These are phyloP conservation scores for Trichopoda pennipes DNA, from an alignment of 2,888 invertebrate genomes.

Conservation along the genomic window DNA sequence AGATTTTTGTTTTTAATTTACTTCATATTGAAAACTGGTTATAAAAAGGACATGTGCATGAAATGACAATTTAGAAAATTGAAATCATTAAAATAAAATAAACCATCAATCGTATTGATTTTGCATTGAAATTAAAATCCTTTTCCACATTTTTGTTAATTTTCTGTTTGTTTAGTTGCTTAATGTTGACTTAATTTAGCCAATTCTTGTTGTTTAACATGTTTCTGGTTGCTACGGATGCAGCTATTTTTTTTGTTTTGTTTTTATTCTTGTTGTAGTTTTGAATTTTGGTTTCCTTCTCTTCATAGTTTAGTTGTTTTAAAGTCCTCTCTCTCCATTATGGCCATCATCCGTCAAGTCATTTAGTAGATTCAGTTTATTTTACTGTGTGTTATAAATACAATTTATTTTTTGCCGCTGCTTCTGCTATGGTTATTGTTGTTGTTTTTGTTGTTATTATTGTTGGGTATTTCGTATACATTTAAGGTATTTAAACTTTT, in stretches of 20 bases:
- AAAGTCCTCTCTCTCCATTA: constrained; percentile 11
- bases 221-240: constrained; percentile 21
- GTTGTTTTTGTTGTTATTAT: constrained; percentile 24
- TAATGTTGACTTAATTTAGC: constrained; percentile 5
- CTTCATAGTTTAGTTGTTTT: constrained; percentile 21
- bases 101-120: constrained; percentile 6
- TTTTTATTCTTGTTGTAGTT: no score
- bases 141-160: constrained; percentile 52
- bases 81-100: background rate
- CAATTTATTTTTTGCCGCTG: constrained; percentile 43
- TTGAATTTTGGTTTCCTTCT: constrained; percentile 11
- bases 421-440: constrained; percentile 38
- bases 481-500: constrained; percentile 68
- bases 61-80: constrained; percentile 27
- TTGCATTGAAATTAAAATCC: constrained; percentile 39
- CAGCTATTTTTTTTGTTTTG: constrained; percentile 11
- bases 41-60: constrained; percentile 3
- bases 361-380: constrained; percentile 56
- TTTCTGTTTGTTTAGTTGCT: background rate
- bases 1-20: background rate
- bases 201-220: constrained; percentile 19
- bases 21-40: background rate
- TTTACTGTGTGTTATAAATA: constrained; percentile 45
- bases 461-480: constrained; percentile 37
- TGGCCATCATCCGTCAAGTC: constrained; percentile 51